A percentile compares a stretch with the other conserved stretches of the same genome.
Evolutionary conservation across 2,113 vertebrate genomes (phyloP).

Genomic region (Ondatra zibethicus): DNA sequence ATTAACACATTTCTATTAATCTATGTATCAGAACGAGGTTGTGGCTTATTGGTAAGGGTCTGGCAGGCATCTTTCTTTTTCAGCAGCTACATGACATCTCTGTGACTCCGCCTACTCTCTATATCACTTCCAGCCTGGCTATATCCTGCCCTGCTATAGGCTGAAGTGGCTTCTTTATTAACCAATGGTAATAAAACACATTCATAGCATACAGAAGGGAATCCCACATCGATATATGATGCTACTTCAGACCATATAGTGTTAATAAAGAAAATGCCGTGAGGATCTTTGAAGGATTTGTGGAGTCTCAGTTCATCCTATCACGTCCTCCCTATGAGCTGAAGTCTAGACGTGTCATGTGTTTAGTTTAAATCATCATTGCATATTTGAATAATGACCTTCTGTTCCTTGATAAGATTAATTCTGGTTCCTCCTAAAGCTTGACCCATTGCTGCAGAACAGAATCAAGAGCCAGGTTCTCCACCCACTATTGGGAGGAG

Average conservation of each 20-base stretch:
- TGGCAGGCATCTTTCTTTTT: too few species aligned
- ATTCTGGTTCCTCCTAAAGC: neutral
- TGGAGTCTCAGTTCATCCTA: neutral
- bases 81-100: too few species aligned
- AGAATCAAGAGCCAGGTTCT: neutral
- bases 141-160: too few species aligned
- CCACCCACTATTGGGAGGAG: neutral
- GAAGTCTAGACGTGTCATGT: neutral
- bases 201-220: too few species aligned
- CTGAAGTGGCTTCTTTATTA: too few species aligned
- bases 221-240: neutral
- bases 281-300: neutral
- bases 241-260: neutral
- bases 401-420: neutral
- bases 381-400: neutral
- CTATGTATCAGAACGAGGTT: too few species aligned
- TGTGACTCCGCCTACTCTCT: too few species aligned
- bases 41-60: too few species aligned
- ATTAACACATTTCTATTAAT: too few species aligned
- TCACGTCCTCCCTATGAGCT: fast-evolving
- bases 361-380: neutral
- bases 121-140: too few species aligned
- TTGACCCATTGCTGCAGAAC: neutral
- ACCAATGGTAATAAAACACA: too few species aligned
- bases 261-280: neutral